Evolutionary conservation across 1,140 invertebrate genomes (phyloP).

Genomic region (Heliconius nattereri): DNA sequence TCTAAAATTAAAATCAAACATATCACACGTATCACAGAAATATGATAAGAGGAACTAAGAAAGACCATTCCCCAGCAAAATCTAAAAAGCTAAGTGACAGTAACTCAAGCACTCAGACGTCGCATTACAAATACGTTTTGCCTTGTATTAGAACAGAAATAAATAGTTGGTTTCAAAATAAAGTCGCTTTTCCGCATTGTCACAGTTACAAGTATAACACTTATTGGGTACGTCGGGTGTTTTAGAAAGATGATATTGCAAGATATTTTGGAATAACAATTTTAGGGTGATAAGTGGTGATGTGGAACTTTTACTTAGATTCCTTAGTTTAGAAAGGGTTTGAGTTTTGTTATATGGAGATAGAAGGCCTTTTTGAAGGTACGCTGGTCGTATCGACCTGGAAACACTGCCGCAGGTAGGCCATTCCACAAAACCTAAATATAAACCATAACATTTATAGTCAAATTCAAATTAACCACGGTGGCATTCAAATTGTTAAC

Average conservation of each 20-base stretch:
- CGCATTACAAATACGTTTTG: conserved; percentile 38
- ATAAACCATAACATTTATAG: too few relatives aligned
- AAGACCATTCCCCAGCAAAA: conserved; percentile 8
- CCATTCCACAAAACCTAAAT: too few relatives aligned
- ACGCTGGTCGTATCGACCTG: too few relatives aligned
- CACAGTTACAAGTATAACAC: conserved; percentile 39
- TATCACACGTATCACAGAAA: not conserved
- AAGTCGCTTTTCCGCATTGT: conserved; percentile 41
- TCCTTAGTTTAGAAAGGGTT: too few relatives aligned
- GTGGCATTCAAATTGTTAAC: too few relatives aligned
- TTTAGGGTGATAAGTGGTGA: not conserved
- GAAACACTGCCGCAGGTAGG: too few relatives aligned
- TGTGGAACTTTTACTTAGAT: not conserved
- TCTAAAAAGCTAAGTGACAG: conserved; percentile 30
- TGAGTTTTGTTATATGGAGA: too few relatives aligned
- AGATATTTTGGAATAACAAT: conserved; percentile 24
- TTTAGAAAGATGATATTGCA: conserved; percentile 38
- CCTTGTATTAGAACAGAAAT: conserved; percentile 41
- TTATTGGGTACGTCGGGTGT: conserved; percentile 45
- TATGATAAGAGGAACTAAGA: not conserved
- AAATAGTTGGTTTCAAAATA: conserved; percentile 46
- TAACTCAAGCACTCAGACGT: conserved; percentile 32
- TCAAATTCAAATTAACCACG: too few relatives aligned
- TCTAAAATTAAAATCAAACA: not conserved
- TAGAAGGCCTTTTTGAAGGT: too few relatives aligned